Evolutionary conservation across 2,797 vertebrate species (phyloP), one percentile per base, ranked within the genome.

Genomic region (Mus minutoides): DNA sequence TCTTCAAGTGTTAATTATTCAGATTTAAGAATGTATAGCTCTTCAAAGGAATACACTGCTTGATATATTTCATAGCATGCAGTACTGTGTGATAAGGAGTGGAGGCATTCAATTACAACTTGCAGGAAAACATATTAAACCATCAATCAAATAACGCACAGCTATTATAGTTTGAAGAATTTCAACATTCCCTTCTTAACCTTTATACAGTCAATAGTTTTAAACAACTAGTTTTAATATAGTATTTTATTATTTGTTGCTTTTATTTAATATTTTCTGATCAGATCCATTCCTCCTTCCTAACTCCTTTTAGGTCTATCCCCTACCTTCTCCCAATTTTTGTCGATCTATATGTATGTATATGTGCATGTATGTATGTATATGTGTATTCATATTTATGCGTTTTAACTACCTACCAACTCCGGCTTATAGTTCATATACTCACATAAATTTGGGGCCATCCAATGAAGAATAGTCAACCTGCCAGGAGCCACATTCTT

Each of bases 31-130:
- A 93, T 79, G 37, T 22, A 52, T 87, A 64, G 78, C 6, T 89
- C 9, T 84, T 88, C 84, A 76, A 73, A 37, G 52, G 17, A 76
- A 91, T 69, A 80, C 49, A 64, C 26, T 49, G 31, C 56, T 73
- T 85, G 29, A 29, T 85, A 73, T 67, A 88, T 40, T 92, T 96
- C 29, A 86, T 75, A 97, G 31, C 43, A 80, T 60, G 49, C 14
- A 14, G 40, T 69, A 76, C 14, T 87, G 21, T 29, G 46, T 26
- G 67, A 56, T 85, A 67, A 67, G 83, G 91, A 29, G 86, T 78
- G 0, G 14, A 40, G 73, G 16, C 49, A 71, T 69, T 93, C 16
- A 93, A 34, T 89, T 86, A 92, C 22, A 31, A 79, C 34, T 52
- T 86, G 1, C 37, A 69, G 54, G 83, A 82, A 91, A 96, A 76